Evolutionary conservation across 2,888 invertebrate species (phyloP).

Genomic region (Zaprionus obscuricornis): DNA sequence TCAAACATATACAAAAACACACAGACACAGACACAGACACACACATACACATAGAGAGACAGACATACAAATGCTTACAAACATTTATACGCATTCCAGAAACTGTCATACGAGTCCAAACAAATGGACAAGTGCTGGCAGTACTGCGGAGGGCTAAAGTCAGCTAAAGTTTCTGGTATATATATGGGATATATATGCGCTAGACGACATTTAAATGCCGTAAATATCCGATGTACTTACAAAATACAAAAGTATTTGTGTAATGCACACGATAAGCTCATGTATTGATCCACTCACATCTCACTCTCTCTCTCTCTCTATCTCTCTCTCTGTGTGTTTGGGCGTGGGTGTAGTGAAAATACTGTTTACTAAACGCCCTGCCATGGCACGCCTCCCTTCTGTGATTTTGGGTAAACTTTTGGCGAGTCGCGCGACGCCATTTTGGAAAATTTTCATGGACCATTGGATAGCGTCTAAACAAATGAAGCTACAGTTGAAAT

Average conservation of each 20-base stretch:
- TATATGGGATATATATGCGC: constrained; percentile 11
- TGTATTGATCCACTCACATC: constrained; percentile 68
- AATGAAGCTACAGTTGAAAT: constrained; percentile 44
- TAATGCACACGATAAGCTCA: constrained; percentile 71
- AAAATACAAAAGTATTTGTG: constrained; percentile 70
- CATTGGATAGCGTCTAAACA: constrained; percentile 74
- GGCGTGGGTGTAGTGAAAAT: not conserved
- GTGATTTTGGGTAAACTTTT: constrained; percentile 52
- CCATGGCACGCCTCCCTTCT: not conserved
- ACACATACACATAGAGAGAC: constrained; percentile 1
- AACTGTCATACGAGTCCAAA: not conserved
- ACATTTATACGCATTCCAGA: not conserved
- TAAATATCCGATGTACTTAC: constrained; percentile 61
- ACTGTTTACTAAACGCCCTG: constrained; percentile 28
- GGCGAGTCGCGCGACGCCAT: constrained; percentile 54
- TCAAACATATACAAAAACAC: constrained; percentile 50
- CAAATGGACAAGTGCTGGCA: not conserved
- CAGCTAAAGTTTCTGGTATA: no score
- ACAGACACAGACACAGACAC: constrained; percentile 10
- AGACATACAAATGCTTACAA: not conserved
- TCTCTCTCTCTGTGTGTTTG: constrained; percentile 8
- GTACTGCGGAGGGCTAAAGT: no score
- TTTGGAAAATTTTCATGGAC: constrained; percentile 71
- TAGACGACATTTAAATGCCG: constrained; percentile 64
- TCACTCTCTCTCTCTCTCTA: no score